phyloP scores from a whole-genome alignment of 2,888 invertebrate species.

The Calameuta idolon region DNA sequence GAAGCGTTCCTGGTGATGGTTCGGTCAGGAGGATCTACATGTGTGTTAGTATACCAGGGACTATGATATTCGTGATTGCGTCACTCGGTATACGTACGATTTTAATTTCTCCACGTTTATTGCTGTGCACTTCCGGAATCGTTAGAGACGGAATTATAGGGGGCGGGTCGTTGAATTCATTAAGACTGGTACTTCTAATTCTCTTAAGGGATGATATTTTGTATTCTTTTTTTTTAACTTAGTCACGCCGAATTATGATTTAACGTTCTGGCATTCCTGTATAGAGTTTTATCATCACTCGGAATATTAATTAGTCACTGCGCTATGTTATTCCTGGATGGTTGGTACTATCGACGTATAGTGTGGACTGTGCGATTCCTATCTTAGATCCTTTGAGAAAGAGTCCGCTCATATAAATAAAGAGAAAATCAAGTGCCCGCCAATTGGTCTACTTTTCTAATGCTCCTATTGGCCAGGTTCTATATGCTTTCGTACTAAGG shows the following conservation, averaged over 20 bases:
- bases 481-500: too few relatives aligned
- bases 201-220: not conserved
- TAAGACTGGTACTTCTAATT: not conserved
- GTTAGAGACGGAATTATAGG: not conserved
- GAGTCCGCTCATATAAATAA: too few relatives aligned
- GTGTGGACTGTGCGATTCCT: too few relatives aligned
- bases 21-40: not conserved
- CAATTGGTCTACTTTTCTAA: too few relatives aligned
- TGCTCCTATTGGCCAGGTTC: too few relatives aligned
- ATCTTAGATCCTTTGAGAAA: too few relatives aligned
- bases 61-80: not conserved
- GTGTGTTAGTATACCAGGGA: not conserved
- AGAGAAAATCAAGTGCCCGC: too few relatives aligned
- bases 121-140: not conserved
- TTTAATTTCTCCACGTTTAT: not conserved
- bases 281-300: not conserved
- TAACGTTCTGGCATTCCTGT: not conserved
- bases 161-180: not conserved
- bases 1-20: not conserved
- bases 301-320: not conserved
- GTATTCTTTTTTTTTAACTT: not conserved
- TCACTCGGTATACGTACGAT: not conserved
- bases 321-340: not conserved
- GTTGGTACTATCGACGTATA: not conserved
- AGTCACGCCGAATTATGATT: not conserved